Base-by-base conservation (phyloP, 2,888 invertebrate genomes). In the Cyclophora punctaria region DNA sequence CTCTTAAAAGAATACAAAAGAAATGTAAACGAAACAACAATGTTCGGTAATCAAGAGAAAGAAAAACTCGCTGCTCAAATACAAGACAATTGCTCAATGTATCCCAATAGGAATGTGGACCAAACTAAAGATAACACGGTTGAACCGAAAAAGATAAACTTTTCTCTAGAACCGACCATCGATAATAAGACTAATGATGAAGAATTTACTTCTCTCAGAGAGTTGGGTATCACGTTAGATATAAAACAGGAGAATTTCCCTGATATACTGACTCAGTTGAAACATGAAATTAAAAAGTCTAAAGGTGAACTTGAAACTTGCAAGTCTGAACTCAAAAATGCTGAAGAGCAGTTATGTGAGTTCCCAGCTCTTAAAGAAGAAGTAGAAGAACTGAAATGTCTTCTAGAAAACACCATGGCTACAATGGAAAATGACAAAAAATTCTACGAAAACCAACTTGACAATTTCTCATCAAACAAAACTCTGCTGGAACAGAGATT, bases 401-500 rank as follows among this genome's bases (percentile, higher is more conserved):
- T 89, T 3, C 63, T 91, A 51, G 87, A 89, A 59, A 84, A 84
- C 46, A 89, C 87, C 0, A 83, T 90, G 71, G 83, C 83, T 2
- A 85, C 89, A 0, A 82, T 91, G 76, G 82, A 86, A 20, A 83
- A 83, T 3, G 91, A 91, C 56, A 90, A 90, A 56, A 81, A 86
- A 52, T 91, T 90, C 59, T 91, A 91, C 50, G 89, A 89, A 52
- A 87, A 85, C 49, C 90, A 91, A 55, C 66, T 90, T 34, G 90
- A 91, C 43, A 80, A 86, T 50, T 84, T 88, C 54, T 79, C 89
- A 2, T 85, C 84, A 0, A 90, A 89, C 44, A 91, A 91, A 49
- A 81, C 74, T 35, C 73, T 89, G 48, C 77, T 91, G 4, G 89
- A 90, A 63, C 83, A 91, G 44, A 90, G 92, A 65, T 68, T 93